Evolutionary conservation across 2,113 vertebrate genomes (phyloP).

Genomic region (Excalfactoria chinensis): DNA sequence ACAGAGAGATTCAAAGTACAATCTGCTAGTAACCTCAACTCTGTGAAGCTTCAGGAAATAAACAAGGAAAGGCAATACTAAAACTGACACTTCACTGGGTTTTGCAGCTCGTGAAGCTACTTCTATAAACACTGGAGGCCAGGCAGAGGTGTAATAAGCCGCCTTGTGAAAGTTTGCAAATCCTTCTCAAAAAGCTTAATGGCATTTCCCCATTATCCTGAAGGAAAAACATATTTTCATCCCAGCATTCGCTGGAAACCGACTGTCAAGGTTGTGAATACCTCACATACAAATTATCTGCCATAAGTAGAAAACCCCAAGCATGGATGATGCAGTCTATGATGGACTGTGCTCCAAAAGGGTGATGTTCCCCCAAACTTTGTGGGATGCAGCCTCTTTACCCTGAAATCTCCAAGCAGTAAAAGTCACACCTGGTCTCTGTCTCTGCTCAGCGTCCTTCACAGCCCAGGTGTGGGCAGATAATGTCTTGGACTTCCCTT

Average conservation of each 20-base stretch:
- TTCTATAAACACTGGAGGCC: background rate
- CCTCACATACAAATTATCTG: background rate
- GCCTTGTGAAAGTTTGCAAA: background rate
- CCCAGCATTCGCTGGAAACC: background rate
- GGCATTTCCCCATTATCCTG: background rate
- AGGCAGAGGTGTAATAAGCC: background rate
- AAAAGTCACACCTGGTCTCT: fast-evolving
- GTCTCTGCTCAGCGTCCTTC: background rate
- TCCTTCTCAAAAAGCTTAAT: background rate
- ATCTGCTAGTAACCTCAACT: background rate
- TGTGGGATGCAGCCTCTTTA: background rate
- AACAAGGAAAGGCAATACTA: background rate
- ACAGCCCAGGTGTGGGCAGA: slow-evolving; percentile 16
- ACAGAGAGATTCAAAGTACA: background rate
- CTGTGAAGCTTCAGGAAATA: background rate
- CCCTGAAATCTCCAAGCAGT: background rate
- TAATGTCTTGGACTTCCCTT: background rate
- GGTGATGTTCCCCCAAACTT: background rate
- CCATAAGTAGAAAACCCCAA: fast-evolving
- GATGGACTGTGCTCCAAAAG: background rate
- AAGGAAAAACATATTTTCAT: background rate
- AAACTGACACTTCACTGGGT: background rate
- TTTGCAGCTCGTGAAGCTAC: background rate
- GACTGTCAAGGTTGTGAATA: fast-evolving
- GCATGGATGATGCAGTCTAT: fast-evolving